These are phyloP conservation scores for Eurytoma adleriae DNA, from an alignment of 2,888 invertebrate species.

Conservation along the genomic window DNA sequence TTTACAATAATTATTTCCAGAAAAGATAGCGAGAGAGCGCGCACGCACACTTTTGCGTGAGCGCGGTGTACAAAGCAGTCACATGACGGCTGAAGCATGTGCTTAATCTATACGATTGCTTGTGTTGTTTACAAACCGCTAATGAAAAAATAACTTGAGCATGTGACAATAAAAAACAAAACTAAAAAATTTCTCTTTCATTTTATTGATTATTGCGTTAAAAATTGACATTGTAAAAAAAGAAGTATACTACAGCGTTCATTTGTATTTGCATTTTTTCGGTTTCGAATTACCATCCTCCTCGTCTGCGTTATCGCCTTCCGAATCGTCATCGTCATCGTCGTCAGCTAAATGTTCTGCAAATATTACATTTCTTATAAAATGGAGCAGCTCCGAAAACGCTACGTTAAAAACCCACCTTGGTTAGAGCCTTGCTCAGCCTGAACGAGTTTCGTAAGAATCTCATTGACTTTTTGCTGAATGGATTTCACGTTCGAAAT, in stretches of 20 bases:
- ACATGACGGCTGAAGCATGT: constrained; percentile 36
- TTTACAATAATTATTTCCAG: constrained; percentile 49
- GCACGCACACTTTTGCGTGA: neutral
- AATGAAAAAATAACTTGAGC: too few relatives aligned
- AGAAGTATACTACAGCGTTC: neutral
- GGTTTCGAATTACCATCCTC: constrained; percentile 61
- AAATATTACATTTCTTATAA: neutral
- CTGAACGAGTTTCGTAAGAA: constrained; percentile 67
- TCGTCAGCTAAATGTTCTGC: constrained; percentile 40
- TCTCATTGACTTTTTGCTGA: constrained; percentile 66
- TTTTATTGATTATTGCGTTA: too few relatives aligned
- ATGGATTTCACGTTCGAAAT: constrained; percentile 62
- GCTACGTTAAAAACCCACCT: constrained; percentile 36
- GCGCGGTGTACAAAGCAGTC: neutral
- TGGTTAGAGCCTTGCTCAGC: constrained; percentile 44
- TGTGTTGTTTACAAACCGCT: too few relatives aligned
- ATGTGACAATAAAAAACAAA: too few relatives aligned
- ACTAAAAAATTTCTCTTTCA: too few relatives aligned
- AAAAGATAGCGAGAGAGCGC: constrained; percentile 26
- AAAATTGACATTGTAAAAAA: constrained; percentile 27
- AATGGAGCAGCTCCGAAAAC: neutral
- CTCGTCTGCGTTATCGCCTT: constrained; percentile 61
- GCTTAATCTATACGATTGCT: constrained; percentile 6
- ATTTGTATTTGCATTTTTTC: constrained; percentile 66
- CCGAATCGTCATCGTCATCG: constrained; percentile 59